These are phyloP conservation scores for Malurus splendens DNA, from an alignment of 2,797 vertebrate genomes.

Conservation along the genomic window DNA sequence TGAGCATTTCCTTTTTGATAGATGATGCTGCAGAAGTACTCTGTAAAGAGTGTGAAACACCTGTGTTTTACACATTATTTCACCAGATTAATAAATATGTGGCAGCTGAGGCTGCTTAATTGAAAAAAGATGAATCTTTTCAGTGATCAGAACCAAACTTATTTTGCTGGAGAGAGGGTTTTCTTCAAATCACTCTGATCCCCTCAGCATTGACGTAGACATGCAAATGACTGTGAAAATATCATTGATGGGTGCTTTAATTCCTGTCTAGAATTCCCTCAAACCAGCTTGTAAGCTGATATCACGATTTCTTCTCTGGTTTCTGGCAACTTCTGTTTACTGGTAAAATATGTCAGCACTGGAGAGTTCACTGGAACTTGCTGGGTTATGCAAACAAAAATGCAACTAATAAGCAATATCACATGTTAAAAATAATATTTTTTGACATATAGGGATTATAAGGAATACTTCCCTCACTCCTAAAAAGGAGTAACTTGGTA, in stretches of 20 bases:
- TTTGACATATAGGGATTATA: neutral
- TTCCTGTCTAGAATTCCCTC: neutral
- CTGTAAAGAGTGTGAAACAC: neutral
- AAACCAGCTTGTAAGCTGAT: neutral
- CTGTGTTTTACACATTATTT: neutral
- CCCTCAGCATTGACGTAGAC: neutral
- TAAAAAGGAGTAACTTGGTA: neutral
- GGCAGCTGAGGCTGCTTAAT: neutral
- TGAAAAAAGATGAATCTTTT: neutral
- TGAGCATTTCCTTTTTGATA: neutral
- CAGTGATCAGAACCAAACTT: neutral
- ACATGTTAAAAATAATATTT: neutral
- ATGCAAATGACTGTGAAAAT: neutral
- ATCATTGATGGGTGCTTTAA: neutral
- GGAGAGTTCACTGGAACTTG: neutral
- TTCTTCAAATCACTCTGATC: neutral
- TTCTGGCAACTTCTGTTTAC: neutral
- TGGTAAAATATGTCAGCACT: neutral
- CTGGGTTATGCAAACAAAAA: neutral
- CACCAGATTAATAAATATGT: neutral
- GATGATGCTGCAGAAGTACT: neutral
- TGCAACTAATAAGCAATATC: neutral
- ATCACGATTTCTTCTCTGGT: neutral
- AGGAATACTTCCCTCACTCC: fast-evolving
- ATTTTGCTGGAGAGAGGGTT: neutral